These are phyloP conservation scores for Eretmocerus hayati DNA, from an alignment of 2,888 invertebrate species.

Conservation along the genomic window DNA sequence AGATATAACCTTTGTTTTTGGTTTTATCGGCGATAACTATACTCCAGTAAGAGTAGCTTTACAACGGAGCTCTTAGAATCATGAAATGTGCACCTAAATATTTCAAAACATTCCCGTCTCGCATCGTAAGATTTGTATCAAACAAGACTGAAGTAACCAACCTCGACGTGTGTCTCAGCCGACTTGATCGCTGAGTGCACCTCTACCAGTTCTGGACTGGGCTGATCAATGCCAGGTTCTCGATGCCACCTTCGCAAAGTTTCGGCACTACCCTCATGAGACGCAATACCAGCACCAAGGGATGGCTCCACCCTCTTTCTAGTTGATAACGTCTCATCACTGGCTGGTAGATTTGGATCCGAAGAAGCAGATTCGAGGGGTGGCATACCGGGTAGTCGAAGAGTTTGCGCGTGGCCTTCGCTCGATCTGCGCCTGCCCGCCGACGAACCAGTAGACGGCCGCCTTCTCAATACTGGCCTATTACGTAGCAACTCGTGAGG, in stretches of 20 bases:
- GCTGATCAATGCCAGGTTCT: slow-evolving; percentile 28
- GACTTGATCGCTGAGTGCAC: not conserved
- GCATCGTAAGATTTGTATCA: too few species aligned
- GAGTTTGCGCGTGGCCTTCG: slow-evolving; percentile 32
- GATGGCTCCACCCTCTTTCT: slow-evolving; percentile 7
- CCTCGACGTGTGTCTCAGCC: not conserved
- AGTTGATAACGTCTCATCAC: slow-evolving; percentile 20
- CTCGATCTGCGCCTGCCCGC: slow-evolving; percentile 37
- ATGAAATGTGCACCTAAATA: too few species aligned
- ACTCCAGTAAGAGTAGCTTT: too few species aligned
- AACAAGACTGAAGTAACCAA: too few species aligned
- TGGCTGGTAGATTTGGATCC: slow-evolving; percentile 37
- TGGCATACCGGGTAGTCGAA: not conserved
- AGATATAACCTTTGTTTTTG: too few species aligned
- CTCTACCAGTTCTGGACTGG: slow-evolving; percentile 17
- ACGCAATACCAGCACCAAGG: too few species aligned
- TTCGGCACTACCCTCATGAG: slow-evolving; percentile 23
- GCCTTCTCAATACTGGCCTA: slow-evolving; percentile 42
- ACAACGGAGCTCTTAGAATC: too few species aligned
- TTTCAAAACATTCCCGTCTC: too few species aligned
- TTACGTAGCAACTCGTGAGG: slow-evolving; percentile 19
- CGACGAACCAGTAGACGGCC: slow-evolving; percentile 48
- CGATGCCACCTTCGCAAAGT: slow-evolving; percentile 31
- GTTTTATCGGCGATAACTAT: too few species aligned
- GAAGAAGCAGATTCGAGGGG: slow-evolving; percentile 28